These are phyloP conservation scores for Glaucidium brasilianum DNA, from an alignment of 2,113 vertebrate genomes.

Conservation along the genomic window DNA sequence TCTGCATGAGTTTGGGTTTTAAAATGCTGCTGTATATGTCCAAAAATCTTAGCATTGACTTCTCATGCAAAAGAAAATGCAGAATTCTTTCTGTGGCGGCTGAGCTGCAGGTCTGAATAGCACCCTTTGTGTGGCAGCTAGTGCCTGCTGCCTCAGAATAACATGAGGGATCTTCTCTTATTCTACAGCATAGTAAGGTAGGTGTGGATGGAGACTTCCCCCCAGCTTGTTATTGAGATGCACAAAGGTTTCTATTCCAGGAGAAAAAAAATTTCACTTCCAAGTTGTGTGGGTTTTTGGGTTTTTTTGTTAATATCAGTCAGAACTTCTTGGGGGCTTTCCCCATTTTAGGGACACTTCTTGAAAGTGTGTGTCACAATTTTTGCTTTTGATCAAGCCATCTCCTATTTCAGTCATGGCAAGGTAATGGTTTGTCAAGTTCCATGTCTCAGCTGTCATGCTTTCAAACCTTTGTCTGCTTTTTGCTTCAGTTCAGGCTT, in stretches of 20 bases:
- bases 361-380: not conserved
- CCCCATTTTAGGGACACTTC: accelerated
- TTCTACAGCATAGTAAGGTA: accelerated
- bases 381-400: not conserved
- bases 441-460: not conserved
- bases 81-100: not conserved
- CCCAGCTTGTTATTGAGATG: not conserved
- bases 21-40: not conserved
- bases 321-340: not conserved
- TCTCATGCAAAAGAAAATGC: not conserved
- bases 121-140: not conserved
- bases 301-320: not conserved
- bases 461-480: not conserved
- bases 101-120: not conserved
- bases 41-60: not conserved
- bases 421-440: not conserved
- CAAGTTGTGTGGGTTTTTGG: no score
- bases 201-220: not conserved
- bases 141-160: not conserved
- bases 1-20: not conserved
- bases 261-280: not conserved
- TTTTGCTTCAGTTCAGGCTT: not conserved
- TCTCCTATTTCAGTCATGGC: not conserved
- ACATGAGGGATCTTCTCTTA: not conserved
- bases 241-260: not conserved